Evolutionary conservation across 2,113 vertebrate genomes (phyloP), one percentile per base, ranked within the genome.

Genomic region (Prunella fulvescens): DNA sequence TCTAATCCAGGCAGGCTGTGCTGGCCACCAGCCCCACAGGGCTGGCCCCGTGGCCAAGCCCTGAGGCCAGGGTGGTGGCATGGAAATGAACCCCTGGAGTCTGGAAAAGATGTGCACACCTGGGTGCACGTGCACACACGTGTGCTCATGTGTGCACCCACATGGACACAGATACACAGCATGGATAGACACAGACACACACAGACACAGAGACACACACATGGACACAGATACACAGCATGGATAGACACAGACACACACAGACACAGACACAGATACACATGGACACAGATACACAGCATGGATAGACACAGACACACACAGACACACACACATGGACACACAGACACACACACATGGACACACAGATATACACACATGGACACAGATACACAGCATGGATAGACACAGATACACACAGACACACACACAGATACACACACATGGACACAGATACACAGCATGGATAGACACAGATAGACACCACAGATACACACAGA

Each of bases 101-200:
- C 23, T 6, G 6, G 35, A 24, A 4, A 11, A 6, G 22, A 7
- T 6, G 7, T 12, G 6, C 40, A 12, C 12, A 5, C 18, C 11
- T 22, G 50, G 33, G 26, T 5, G n/a, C 47, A 26, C 0, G 4
- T 19, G 44, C 14, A 57, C 33, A 65, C 39, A n/a, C 3, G 4
- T 19, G 50, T 24, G 54, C 9, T 47, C 10, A 29, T 0, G 2
- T 23, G 9, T 60, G 44, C 10, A 12, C 5, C 0, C 28, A 33
- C 44, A 25, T 0, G 16, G 66, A 69, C 65, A 14, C 14, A 17
- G 10, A 37, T 4, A 48, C 8, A 8, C 12, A 31, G 4, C 23
- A 5, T 22, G 3, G 4, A 62, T 5, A 39, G 11, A 40, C 14
- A 13, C 8, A n/a, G 14, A 50, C 6, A 47, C 11, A 23, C 3